Evolutionary conservation across 2,113 vertebrate species (phyloP), one percentile per base, ranked within the genome.

Genomic region (Melanotaenia duboulayi): DNA sequence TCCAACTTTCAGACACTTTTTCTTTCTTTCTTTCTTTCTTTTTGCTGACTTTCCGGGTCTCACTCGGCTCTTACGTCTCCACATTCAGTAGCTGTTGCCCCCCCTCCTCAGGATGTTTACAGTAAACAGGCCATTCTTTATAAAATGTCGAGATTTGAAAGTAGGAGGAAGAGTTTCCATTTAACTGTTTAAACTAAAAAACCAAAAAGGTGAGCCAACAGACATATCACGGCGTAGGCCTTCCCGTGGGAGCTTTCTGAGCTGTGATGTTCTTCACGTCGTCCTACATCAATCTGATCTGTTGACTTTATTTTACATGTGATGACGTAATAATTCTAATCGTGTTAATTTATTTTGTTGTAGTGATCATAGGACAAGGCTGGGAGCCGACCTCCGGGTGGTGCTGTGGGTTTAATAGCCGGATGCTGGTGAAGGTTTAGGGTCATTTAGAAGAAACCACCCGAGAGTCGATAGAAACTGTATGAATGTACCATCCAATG

Each of bases 401-500:
- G 80, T 63, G 58, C 81, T 57, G 69, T 12, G 22, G 52, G 32
- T n/a, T 42, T 9, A 62, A 28, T 6, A 28, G 6, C 3, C 28
- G 6, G 28, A 28, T 28, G 3, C 28, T 28, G 28, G 28, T 28
- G 28, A 6, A 28, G 28, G 28, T 28, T 28, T 28, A 42, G 40
- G 40, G 40, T 42, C 40, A 7, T 3, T 42, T 42, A 3, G 40
- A 13, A 61, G 2, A 85, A 67, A 63, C 46, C 32, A 6, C 5
- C 32, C 4, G 8, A 5, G 32, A 9, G 8, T 35, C 32, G 59
- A 49, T 49, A 82, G 52, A 32, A 63, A 22, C 37, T 13, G 61
- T 78, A 71, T 91, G 92, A 94, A 93, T 94, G 93, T 92, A 92
- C 86, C 83, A 87, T 81, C 90, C 77, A 93, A 93, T 93, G 93